These are phyloP conservation scores for Stegostoma tigrinum DNA, from an alignment of 2,113 vertebrate genomes.

Conservation along the genomic window DNA sequence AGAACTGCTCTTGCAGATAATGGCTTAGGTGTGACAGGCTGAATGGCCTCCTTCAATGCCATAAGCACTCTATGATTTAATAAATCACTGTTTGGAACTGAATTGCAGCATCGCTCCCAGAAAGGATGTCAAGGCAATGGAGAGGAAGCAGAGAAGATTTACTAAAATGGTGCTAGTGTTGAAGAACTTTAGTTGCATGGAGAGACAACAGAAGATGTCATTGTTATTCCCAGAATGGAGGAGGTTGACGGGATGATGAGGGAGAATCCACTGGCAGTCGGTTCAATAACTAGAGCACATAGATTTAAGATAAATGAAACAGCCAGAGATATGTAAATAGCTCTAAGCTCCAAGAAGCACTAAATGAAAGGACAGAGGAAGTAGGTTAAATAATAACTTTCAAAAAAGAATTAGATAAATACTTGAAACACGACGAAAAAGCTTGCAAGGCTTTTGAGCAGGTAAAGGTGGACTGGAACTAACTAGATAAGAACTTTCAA, in stretches of 20 bases:
- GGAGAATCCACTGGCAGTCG: background rate
- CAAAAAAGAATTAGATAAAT: background rate
- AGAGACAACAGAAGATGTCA: background rate
- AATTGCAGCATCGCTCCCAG: background rate
- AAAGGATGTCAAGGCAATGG: background rate
- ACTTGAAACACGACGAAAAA: background rate
- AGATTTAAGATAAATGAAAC: background rate
- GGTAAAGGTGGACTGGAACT: background rate
- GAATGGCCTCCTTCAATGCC: no score
- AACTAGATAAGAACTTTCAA: background rate
- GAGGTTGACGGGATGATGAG: background rate
- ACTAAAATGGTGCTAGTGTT: background rate
- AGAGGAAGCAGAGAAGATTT: background rate
- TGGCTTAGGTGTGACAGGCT: no score
- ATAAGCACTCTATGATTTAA: no score
- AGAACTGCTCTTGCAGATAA: no score
- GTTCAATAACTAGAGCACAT: background rate
- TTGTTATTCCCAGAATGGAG: background rate
- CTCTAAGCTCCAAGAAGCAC: background rate
- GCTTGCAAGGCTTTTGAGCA: background rate
- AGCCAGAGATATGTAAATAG: background rate
- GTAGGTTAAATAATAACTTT: background rate
- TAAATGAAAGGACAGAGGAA: background rate
- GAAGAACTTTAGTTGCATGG: background rate
- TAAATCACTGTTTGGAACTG: background rate